Conservation (phyloP, 2,888 invertebrate genomes). For the Melolontha melolontha region DNA sequence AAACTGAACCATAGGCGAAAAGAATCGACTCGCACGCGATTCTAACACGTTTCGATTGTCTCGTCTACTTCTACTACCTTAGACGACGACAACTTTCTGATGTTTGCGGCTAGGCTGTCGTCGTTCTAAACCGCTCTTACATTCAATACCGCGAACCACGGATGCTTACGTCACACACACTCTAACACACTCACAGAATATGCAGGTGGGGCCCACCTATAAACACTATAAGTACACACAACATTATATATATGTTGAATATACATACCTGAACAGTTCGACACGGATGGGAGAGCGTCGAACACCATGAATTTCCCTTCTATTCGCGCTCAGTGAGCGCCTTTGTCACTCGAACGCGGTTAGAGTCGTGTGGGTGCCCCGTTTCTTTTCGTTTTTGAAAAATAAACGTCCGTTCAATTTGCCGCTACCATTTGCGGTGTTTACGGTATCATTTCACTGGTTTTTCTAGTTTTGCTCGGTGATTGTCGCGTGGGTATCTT, state of each 20-base stretch:
- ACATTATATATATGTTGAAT: constrained; percentile 3
- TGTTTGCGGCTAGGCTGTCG: constrained; percentile 35
- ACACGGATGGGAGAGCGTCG: background rate
- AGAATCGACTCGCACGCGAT: background rate
- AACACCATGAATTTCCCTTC: constrained; percentile 2
- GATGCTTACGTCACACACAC: constrained; percentile 31
- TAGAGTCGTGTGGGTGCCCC: background rate
- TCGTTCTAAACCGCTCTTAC: constrained; percentile 32
- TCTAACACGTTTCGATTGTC: constrained; percentile 21
- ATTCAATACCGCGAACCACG: constrained; percentile 21
- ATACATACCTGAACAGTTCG: background rate
- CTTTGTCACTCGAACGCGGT: constrained; percentile 1
- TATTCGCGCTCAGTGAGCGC: background rate
- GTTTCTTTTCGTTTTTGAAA: background rate
- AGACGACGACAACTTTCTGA: constrained; percentile 27
- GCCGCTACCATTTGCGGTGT: constrained; percentile 13
- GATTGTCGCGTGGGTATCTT: background rate
- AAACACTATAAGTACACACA: constrained; percentile 11
- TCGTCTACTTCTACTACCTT: constrained; percentile 3
- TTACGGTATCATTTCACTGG: constrained; percentile 2
- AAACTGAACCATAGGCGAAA: too few species aligned
- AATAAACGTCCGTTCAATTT: background rate
- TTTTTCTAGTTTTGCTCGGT: background rate
- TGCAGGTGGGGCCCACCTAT: constrained; percentile 3
- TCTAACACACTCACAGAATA: background rate